Percentiles rank a stretch among this genome's conserved stretches.
Conservation (phyloP, 2,888 invertebrate genomes). For the Sycophila texana region DNA sequence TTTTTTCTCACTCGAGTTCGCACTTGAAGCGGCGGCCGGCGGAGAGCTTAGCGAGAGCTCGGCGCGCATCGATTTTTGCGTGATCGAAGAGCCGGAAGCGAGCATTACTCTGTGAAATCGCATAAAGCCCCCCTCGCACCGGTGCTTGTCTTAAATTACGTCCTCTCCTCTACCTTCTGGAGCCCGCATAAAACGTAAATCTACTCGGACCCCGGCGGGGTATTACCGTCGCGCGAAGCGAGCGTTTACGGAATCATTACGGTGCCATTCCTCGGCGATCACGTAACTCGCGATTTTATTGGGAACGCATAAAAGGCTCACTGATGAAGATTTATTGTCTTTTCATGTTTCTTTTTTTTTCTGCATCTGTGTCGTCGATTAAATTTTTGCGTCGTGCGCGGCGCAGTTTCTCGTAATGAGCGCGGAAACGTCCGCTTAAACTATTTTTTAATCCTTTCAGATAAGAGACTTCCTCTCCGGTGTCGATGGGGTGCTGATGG, state of each 20-base stretch:
- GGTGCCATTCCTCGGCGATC: not conserved
- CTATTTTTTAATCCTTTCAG: too few relatives aligned
- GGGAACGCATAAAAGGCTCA: not conserved
- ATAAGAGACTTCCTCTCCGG: too few relatives aligned
- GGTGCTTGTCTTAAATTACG: slow-evolving; percentile 30
- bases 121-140: slow-evolving; percentile 22
- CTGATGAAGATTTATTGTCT: too few relatives aligned
- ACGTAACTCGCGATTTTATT: not conserved
- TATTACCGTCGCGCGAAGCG: not conserved
- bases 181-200: slow-evolving; percentile 3
- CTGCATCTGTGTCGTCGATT: too few relatives aligned
- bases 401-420: too few relatives aligned
- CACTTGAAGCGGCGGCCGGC: not conserved
- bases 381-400: not conserved
- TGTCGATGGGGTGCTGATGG: not conserved
- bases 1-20: not conserved
- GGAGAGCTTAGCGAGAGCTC: not conserved
- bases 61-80: slow-evolving; percentile 56
- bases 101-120: slow-evolving; percentile 48
- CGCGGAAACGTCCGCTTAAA: too few relatives aligned
- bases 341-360: too few relatives aligned
- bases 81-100: slow-evolving; percentile 58
- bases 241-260: not conserved
- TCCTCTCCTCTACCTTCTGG: not conserved
- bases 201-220: not conserved